Evolutionary conservation across 2,113 vertebrate genomes (phyloP), one percentile per base, ranked within the genome.

Genomic region (Sturnus vulgaris): DNA sequence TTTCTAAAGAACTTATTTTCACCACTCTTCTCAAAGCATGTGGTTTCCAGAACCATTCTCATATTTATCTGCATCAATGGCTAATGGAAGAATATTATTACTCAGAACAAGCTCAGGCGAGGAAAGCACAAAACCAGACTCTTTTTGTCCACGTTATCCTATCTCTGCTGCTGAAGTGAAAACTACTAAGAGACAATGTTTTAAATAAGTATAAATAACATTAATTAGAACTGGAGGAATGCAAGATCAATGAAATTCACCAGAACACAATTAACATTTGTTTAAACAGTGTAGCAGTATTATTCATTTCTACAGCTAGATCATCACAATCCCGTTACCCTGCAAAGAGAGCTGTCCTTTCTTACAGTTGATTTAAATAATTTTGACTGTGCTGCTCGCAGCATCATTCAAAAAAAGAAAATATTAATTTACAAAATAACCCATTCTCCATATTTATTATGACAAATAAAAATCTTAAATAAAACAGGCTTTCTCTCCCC

Each of bases 351-450:
- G 95, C 97, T 94, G 96, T 97, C 96, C 97, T 97, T 98, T 98
- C 97, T 97, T 88, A 96, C 96, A 96, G 96, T 92, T 95, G 98
- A 97, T 99, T 99, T 99, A 99, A 99, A 99, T 99, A 98, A 97
- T 94, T 97, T 98, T 97, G 92, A 93, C 96, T 94, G 97, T 98
- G 99, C 99, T 98, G 99, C 99, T 99, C 95, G 99, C 99, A 99
- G 99, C 99, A 98, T 98, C 96, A 95, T 94, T 98, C 96, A 96
- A 94, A 97, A 91, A 90, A 92, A 91, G 97, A 97, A 96, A 98
- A 98, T 90, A 98, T 98, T 98, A 98, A 98, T 98, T 98, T 98
- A 98, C 98, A 98, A 97, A 99, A 98, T 98, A 98, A 98, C 97
- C 98, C 97, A 97, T 92, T 97, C 97, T 98, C 97, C 98, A 98